Evolutionary conservation across 2,888 invertebrate genomes (phyloP).

Genomic region (Cryptophagus acutangulus): DNA sequence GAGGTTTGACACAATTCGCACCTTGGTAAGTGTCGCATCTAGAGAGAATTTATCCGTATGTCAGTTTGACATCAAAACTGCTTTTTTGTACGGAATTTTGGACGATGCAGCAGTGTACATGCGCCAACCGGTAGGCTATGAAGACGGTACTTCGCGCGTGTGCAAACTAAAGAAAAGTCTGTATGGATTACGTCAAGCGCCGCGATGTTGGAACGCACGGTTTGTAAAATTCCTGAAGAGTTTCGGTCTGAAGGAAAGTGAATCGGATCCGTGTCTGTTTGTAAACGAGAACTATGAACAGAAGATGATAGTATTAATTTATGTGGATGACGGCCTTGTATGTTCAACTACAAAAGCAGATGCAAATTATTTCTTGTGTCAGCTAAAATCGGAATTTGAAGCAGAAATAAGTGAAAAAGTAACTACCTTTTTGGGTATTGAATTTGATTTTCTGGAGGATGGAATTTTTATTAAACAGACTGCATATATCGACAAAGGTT

Average conservation of each 20-base stretch:
- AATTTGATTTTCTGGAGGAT: conserved; percentile 1
- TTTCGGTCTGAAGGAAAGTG: conserved; percentile 19
- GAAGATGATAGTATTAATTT: conserved; percentile 30
- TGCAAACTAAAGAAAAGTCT: conserved; percentile 36
- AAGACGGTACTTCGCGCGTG: conserved; percentile 29
- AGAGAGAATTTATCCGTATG: too few relatives aligned
- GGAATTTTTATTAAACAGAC: conserved; percentile 13
- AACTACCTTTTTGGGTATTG: conserved; percentile 8
- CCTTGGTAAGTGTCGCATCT: conserved; percentile 34
- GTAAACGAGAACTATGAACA: conserved; percentile 15
- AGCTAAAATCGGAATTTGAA: conserved; percentile 16
- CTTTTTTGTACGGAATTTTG: too few relatives aligned
- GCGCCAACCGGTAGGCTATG: conserved; percentile 37
- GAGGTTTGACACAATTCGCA: not conserved
- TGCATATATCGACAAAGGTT: conserved; percentile 12
- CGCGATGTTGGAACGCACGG: conserved; percentile 37
- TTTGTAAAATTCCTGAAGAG: conserved; percentile 29
- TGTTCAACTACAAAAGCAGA: conserved; percentile 4
- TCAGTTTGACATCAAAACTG: too few relatives aligned
- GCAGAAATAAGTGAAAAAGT: not conserved
- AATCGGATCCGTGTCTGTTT: conserved; percentile 36
- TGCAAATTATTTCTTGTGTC: conserved; percentile 20
- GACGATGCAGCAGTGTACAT: too few relatives aligned
- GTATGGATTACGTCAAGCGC: conserved; percentile 41
- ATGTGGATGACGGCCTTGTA: conserved; percentile 38